phyloP scores from a whole-genome alignment of 2,113 vertebrate species.

The Cephalopterus ornatus region DNA sequence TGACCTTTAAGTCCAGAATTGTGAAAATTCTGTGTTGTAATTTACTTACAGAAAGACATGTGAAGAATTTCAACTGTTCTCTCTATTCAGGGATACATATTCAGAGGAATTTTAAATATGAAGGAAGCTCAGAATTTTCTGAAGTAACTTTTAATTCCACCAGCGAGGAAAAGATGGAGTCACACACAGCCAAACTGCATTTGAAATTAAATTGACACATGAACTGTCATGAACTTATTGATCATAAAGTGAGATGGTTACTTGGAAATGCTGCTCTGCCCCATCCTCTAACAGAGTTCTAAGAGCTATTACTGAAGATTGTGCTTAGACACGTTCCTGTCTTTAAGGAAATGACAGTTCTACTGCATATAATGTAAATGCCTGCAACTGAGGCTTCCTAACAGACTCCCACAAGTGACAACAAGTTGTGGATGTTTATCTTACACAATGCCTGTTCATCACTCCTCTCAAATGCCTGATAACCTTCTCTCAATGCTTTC shows the following conservation, averaged over 20 bases:
- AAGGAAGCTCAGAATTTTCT: background rate
- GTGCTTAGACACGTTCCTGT: background rate
- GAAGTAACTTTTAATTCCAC: background rate
- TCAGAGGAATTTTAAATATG: background rate
- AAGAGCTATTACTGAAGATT: background rate
- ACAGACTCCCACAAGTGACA: background rate
- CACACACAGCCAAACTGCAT: background rate
- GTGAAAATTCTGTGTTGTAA: background rate
- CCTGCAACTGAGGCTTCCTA: background rate
- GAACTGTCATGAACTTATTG: background rate
- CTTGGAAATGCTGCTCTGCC: background rate
- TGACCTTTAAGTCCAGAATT: background rate
- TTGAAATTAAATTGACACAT: background rate
- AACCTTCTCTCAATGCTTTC: background rate
- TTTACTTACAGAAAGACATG: background rate
- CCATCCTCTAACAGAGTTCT: background rate
- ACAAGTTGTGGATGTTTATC: background rate
- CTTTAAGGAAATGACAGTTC: background rate
- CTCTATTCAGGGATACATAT: background rate
- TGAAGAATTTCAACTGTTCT: background rate
- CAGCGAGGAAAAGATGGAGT: background rate
- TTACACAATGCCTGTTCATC: background rate
- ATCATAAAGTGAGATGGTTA: background rate
- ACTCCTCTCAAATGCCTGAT: background rate
- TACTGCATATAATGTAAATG: background rate